Evolutionary conservation across 2,888 invertebrate genomes (phyloP), one percentile per base, ranked within the genome.

Genomic region (Psylliodes chrysocephalus): DNA sequence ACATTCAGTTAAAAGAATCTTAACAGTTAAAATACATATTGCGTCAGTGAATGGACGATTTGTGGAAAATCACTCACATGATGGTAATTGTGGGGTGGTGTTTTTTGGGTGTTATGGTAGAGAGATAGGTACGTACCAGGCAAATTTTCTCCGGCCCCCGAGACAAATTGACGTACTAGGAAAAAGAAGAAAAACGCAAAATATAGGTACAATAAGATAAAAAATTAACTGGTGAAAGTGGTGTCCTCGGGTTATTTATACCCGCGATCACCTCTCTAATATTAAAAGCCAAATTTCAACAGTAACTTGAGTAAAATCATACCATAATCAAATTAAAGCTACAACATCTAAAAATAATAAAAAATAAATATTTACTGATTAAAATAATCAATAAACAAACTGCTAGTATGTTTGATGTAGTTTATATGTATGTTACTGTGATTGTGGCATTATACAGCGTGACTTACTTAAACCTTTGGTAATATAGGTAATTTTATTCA

Each of bases 111-210:
- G 80, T 81, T 74, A 81, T 77, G 78, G 78, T 78, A 81, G 79
- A 81, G 80, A 80, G 79, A 79, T 72, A 77, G 79, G 82, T 83
- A 83, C 83, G 81, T 83, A 83, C 83, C 83, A 83, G 83, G 82
- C 79, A 82, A 80, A 82, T 82, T 83, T 79, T 83, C 82, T 82
- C 82, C 83, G 80, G 82, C 82, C 82, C 82, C 82, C 82, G 82
- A 82, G 82, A 83, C 83, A 83, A 82, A 83, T 81, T 83, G 83
- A 83, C 83, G 83, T 83, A 83, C 83, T 83, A 82, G 82, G 81
- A 81, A 82, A 82, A 80, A 82, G 81, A 83, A 82, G 81, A 82
- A 77, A 81, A 82, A 83, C 82, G 81, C 81, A 83, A 83, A 82
- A 83, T 82, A 82, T 82, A 83, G 82, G 81, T 81, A 81, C 80